Evolutionary conservation across 2,797 vertebrate species (phyloP), one percentile per base, ranked within the genome.

Genomic region (Otolemur crassicaudatus): DNA sequence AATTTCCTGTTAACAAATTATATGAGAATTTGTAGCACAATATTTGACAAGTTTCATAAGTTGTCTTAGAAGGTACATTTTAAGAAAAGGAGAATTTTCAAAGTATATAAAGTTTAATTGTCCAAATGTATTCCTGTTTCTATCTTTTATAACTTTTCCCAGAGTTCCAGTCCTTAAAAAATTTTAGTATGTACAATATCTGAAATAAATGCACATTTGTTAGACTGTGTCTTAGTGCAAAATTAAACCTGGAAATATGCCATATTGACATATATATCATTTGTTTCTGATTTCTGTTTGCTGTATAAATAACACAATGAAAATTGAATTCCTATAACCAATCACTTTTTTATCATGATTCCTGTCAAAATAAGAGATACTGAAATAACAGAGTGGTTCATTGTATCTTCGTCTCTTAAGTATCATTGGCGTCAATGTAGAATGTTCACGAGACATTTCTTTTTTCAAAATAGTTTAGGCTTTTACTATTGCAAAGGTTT

Each of bases 221-320:
- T 8, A 84, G 2, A 58, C 31, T 87, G 13, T 6, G 10, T 72
- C 1, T 95, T 43, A 58, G 29, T 79, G 34, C 8, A 92, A 79
- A 90, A 93, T 79, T 85, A 90, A 93, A 34, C 29, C 2, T 93
- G n/a, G 5, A 77, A 63, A 27, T 80, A 70, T 43, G 8, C 19
- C 84, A 63, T 77, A 83, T 23, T 63, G 19, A 34, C 80, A 61
- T 34, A 13, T 25, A 53, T 34, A 10, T 43, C 75, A 25, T 56
- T 49, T 88, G 67, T 82, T 94, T 89, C 9, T 90, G 27, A 82
- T 37, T 80, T 92, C 6, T 81, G 49, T 9, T 90, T 94, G 25
- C 5, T 79, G 0, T 76, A 6, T 72, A 89, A 61, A 25, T 25
- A 94, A 37, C 25, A 84, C 0, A 60, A 65, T 70, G 72, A 90